These are phyloP conservation scores for Sarcophilus harrisii DNA, from an alignment of 2,797 vertebrate genomes.

Conservation along the genomic window DNA sequence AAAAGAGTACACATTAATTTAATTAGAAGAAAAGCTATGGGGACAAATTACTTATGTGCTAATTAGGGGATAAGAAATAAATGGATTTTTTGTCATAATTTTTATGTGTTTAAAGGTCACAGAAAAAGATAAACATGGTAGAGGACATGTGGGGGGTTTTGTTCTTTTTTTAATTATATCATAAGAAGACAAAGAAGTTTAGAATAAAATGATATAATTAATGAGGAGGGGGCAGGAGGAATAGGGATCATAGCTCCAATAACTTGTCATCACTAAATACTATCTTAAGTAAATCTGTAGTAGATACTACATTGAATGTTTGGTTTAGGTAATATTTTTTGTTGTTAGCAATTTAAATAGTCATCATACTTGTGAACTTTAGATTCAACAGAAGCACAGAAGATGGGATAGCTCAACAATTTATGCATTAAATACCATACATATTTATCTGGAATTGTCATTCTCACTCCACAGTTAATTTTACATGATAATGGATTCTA, in stretches of 20 bases:
- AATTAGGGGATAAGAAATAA: not conserved
- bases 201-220: not conserved
- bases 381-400: not conserved
- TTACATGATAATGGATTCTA: not conserved
- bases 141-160: not conserved
- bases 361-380: not conserved
- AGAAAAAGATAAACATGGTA: not conserved
- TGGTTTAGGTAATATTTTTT: not conserved
- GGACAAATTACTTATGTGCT: not conserved
- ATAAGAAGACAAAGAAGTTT: not conserved
- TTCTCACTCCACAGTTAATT: not conserved
- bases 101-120: not conserved
- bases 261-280: not conserved
- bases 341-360: not conserved
- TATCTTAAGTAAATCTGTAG: not conserved
- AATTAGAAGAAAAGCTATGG: not conserved
- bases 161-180: not conserved
- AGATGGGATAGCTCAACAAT: not conserved
- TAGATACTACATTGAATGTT: not conserved
- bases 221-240: rapidly evolving
- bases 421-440: not conserved
- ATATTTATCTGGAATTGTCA: not conserved
- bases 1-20: not conserved
- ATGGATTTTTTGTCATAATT: not conserved
- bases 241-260: not conserved